Base-by-base conservation (phyloP, 1,140 invertebrate genomes). In the Stegodyphus mimosarum region DNA sequence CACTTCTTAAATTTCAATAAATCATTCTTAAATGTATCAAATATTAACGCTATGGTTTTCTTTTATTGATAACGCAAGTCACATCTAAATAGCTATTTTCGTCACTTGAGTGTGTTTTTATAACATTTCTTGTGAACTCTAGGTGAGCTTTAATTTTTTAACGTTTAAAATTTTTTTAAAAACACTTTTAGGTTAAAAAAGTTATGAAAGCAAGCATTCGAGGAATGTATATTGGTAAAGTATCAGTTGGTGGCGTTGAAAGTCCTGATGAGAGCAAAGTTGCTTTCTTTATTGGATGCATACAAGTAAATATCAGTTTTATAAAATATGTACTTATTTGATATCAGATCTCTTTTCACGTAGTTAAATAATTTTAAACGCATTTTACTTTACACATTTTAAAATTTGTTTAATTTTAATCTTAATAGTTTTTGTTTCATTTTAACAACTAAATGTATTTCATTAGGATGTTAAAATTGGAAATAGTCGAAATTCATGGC, bases 171-270 rank as follows among this genome's bases (percentile, higher is more conserved):
- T n/a, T 51, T 52, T 51, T 73, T 18, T 7, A 50, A 77, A 52
- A 0, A 13, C 6, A 6, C n/a, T 60, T 69, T 51, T 79, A 88
- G 88, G 81, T 80, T 10, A 78, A 83, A 51, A 87, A 76, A 63
- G 52, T 94, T 5, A 92, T 96, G 89, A 92, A 94, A 10, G 92
- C 93, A 76, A 95, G 96, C 91, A 88, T 97, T 17, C 95, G 96
- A 89, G 95, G 95, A 6, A 91, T 96, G 17, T 96, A 95, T 88
- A 94, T 97, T 15, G 95, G 95, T 0, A 95, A 95, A 91, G 95
- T 97, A n/a, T 92, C 95, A 5, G 94, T 97, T 55, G 96, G 96
- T 18, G 95, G 95, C 71, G 92, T 93, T 0, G 95, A 96, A 89
- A 88, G 84, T 83, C 87, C 70, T n/a, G 17, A 90, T 91, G 87